Evolutionary conservation across 2,113 vertebrate species (phyloP), one percentile per base, ranked within the genome.

Genomic region (Chionis minor): DNA sequence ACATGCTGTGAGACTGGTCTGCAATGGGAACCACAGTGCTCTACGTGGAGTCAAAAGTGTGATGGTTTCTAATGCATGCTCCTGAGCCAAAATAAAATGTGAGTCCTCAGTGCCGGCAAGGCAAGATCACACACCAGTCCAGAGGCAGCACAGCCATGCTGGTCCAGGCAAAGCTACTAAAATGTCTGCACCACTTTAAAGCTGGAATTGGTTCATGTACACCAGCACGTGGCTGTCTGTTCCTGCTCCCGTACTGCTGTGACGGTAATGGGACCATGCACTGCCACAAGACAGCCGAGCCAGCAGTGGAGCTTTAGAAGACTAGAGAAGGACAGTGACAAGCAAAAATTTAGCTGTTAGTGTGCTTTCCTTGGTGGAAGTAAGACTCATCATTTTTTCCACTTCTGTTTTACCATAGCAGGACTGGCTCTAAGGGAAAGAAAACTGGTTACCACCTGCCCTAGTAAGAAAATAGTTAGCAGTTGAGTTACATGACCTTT

Each of bases 231-330:
- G 17, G 23, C 19, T 71, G 27, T 0, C 58, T 52, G 17, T 51
- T 23, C 3, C 10, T 12, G 7, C 1, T 16, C 44, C 15, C 0
- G 0, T 20, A 23, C 18, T 81, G 35, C 58, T 77, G 38, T 1
- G 0, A 32, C 0, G 0, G 16, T 35, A 66, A 27, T 1, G 22
- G 7, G 40, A 70, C 75, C 0, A 0, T 74, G 38, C 26, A 15
- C 35, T 42, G 45, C 9, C 54, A 55, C 47, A 52, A 42, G 24
- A 3, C 9, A 35, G 32, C 26, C 2, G 6, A 84, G 23, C 23
- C 33, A 79, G 52, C 30, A 44, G 8, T 14, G 19, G 19, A 67
- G 26, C 23, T 62, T 81, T 61, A 69, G 65, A 78, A 44, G 35
- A 21, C 17, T 49, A 19, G 28, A 47, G 27, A 91, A 91, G 13